Conservation (phyloP, 2,797 vertebrate species). For the Xenopus petersii region DNA sequence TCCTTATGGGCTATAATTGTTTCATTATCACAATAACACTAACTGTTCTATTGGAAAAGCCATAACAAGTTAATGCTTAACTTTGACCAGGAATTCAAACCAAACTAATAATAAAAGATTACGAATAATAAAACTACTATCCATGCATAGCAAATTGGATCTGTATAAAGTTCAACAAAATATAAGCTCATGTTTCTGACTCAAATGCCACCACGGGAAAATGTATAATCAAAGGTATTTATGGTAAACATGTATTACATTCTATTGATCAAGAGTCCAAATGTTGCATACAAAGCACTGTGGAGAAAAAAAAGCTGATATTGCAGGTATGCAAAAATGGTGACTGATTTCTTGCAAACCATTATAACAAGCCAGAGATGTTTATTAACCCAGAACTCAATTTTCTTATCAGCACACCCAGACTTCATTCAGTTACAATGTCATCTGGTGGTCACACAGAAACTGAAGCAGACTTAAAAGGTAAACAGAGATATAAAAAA, state of each 20-base stretch:
- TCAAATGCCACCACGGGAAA: slow-evolving; percentile 19
- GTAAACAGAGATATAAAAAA: too few relatives aligned
- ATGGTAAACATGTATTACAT: slow-evolving; percentile 9
- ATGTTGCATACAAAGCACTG: slow-evolving; percentile 18
- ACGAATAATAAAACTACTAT: slow-evolving; percentile 17
- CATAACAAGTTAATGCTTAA: slow-evolving; percentile 28
- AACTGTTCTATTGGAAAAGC: slow-evolving; percentile 27
- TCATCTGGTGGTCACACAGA: too few relatives aligned
- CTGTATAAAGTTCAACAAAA: slow-evolving; percentile 15
- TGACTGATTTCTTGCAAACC: background rate
- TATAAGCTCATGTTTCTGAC: slow-evolving; percentile 6
- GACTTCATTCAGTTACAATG: too few relatives aligned
- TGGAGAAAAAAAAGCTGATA: slow-evolving; percentile 15
- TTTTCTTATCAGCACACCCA: slow-evolving; percentile 1
- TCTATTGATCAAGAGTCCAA: slow-evolving; percentile 12
- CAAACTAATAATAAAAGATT: slow-evolving; percentile 28
- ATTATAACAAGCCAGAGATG: background rate
- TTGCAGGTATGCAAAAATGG: slow-evolving; percentile 7
- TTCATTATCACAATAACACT: slow-evolving; percentile 35
- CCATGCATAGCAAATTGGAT: background rate
- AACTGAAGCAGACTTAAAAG: too few relatives aligned
- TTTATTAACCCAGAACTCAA: background rate
- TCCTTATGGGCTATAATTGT: slow-evolving; percentile 37
- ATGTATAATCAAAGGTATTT: slow-evolving; percentile 16
- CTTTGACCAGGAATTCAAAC: slow-evolving; percentile 11